A percentile compares a stretch with the other conserved stretches of the same genome.
These are phyloP conservation scores for Glyphotaelius pellucidus DNA, from an alignment of 2,888 invertebrate genomes.

Conservation along the genomic window DNA sequence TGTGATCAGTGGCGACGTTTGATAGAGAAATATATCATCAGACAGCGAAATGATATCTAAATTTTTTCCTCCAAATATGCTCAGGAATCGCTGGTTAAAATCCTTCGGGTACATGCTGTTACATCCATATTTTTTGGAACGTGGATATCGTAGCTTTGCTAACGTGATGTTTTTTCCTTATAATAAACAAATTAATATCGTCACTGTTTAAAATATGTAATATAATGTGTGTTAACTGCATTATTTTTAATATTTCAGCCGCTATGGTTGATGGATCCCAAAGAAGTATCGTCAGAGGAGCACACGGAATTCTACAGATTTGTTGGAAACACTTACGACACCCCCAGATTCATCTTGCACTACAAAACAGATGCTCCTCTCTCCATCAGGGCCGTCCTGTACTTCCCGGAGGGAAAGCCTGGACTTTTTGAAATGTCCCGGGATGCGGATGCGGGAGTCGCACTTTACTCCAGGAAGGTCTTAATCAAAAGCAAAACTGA, in stretches of 20 bases:
- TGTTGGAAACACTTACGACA: constrained; percentile 90
- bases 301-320: constrained; percentile 96
- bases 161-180: background rate
- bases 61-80: too few species aligned
- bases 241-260: constrained; percentile 78
- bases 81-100: too few species aligned
- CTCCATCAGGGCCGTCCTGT: constrained; percentile 92
- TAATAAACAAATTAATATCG: background rate
- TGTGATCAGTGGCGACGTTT: too few species aligned
- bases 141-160: background rate
- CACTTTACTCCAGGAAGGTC: constrained; percentile 94
- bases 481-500: constrained; percentile 95
- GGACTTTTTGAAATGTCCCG: constrained; percentile 93
- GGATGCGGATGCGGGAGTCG: constrained; percentile 90
- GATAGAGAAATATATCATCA: too few species aligned
- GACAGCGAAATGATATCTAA: too few species aligned
- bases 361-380: constrained; percentile 96
- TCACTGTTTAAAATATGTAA: background rate
- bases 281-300: constrained; percentile 89
- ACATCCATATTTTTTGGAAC: background rate
- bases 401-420: constrained; percentile 96
- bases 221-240: background rate
- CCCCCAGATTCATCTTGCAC: constrained; percentile 92
- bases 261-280: constrained; percentile 95
- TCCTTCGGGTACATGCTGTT: too few species aligned